Percentiles rank a stretch among this genome's conserved stretches.
Conservation (phyloP, 2,113 vertebrate species). For the Antechinus flavipes region DNA sequence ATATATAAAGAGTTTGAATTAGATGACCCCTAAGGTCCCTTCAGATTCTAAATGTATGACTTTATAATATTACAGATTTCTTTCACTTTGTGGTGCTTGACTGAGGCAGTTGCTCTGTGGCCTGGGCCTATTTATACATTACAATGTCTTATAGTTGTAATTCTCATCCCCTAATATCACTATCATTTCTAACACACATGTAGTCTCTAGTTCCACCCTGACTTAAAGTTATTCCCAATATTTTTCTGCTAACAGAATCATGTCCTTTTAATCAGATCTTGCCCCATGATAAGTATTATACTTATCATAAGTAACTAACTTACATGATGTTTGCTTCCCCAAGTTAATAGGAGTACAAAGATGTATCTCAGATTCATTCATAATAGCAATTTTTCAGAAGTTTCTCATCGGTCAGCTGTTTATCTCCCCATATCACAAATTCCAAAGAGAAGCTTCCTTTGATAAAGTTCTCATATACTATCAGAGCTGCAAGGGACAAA, state of each 20-base stretch:
- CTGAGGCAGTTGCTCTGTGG: not conserved
- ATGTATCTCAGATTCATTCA: slow-evolving; percentile 19
- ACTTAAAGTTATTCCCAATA: slow-evolving; percentile 10
- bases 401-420: slow-evolving; percentile 57
- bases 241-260: slow-evolving; percentile 21
- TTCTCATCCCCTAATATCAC: not conserved
- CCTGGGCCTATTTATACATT: not conserved
- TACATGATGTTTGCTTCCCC: slow-evolving; percentile 31
- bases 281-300: not conserved
- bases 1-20: not conserved
- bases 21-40: not conserved
- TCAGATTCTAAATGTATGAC: not conserved
- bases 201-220: not conserved
- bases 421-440: slow-evolving; percentile 64
- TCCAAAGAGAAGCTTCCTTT: slow-evolving; percentile 13
- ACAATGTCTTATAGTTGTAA: not conserved
- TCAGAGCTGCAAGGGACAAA: not conserved
- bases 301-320: slow-evolving; percentile 41
- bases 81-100: not conserved
- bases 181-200: not conserved
- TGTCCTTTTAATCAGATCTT: slow-evolving; percentile 5
- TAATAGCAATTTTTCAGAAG: slow-evolving; percentile 23
- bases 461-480: not conserved
- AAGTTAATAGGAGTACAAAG: not conserved
- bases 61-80: not conserved